Conservation (phyloP, 2,888 invertebrate species). For the Cheilosia vernalis region DNA sequence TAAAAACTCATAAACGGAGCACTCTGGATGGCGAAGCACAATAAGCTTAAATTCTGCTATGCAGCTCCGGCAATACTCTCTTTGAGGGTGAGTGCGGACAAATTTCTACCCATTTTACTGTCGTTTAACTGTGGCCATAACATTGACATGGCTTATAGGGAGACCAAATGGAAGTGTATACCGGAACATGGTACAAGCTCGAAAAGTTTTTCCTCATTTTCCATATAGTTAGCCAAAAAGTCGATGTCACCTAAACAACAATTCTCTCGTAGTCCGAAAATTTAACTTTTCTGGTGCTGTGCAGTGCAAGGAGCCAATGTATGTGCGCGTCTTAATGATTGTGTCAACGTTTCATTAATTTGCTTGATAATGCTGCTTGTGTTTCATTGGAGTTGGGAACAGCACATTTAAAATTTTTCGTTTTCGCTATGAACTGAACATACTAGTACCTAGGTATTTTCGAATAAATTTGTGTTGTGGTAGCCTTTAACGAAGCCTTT, state of each 20-base stretch:
- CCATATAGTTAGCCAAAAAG: conserved; percentile 27
- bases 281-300: conserved; percentile 21
- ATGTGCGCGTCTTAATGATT: conserved; percentile 29
- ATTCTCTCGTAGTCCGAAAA: conserved; percentile 21
- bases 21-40: conserved; percentile 26
- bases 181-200: conserved; percentile 17
- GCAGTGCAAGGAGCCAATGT: background rate
- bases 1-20: conserved; percentile 63
- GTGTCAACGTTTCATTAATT: conserved; percentile 34
- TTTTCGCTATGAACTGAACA: background rate
- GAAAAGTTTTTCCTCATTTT: conserved; percentile 53
- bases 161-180: conserved; percentile 15
- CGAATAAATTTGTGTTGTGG: background rate
- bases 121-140: conserved; percentile 60
- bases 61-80: conserved; percentile 15
- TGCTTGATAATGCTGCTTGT: conserved; percentile 2
- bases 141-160: conserved; percentile 48
- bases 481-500: too few species aligned
- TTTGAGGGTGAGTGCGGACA: conserved; percentile 24
- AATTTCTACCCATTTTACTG: conserved; percentile 46
- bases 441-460: background rate
- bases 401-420: background rate
- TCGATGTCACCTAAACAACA: conserved; percentile 39
- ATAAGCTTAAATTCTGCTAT: conserved; percentile 38
- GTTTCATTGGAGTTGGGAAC: conserved; percentile 6